Percentiles rank a stretch among this genome's conserved stretches.
phyloP scores from a whole-genome alignment of 2,113 vertebrate species.

The Nesogale talazaci region DNA sequence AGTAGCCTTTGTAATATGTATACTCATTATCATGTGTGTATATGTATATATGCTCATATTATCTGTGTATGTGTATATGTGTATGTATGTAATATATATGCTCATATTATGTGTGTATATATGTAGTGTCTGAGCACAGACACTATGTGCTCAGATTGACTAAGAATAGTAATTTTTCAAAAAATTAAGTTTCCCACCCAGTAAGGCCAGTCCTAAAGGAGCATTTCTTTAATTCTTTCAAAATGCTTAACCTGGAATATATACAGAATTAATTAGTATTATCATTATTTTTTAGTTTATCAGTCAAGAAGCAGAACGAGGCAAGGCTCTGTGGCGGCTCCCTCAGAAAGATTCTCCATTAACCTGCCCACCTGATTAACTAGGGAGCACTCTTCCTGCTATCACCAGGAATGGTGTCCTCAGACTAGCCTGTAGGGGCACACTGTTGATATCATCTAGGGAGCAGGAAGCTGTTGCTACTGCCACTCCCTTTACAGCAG shows the following conservation, averaged over 20 bases:
- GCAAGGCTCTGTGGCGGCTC: background rate
- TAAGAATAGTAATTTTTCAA: constrained; percentile 42
- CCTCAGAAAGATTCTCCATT: background rate
- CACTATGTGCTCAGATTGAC: constrained; percentile 24
- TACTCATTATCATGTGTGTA: background rate
- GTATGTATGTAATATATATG: too few species aligned
- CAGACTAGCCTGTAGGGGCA: background rate
- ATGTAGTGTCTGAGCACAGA: too few species aligned
- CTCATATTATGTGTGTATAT: too few species aligned
- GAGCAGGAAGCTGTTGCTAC: background rate
- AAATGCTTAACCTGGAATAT: constrained; percentile 36
- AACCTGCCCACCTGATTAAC: background rate
- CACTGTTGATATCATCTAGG: background rate
- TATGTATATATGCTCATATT: too few species aligned
- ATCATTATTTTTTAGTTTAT: background rate
- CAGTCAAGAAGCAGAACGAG: background rate
- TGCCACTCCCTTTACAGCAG: background rate
- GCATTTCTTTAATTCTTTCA: constrained; percentile 29
- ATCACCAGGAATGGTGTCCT: background rate
- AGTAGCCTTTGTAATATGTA: background rate
- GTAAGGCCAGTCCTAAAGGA: background rate
- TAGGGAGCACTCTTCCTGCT: background rate
- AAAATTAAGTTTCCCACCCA: constrained; percentile 5
- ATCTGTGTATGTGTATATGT: too few species aligned
- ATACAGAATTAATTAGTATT: background rate